A percentile compares a stretch with the other conserved stretches of the same genome.
These are phyloP conservation scores for Stichopus chloronotus DNA, from an alignment of 35 echinoderm and acorn worm genomes.

Conservation along the genomic window DNA sequence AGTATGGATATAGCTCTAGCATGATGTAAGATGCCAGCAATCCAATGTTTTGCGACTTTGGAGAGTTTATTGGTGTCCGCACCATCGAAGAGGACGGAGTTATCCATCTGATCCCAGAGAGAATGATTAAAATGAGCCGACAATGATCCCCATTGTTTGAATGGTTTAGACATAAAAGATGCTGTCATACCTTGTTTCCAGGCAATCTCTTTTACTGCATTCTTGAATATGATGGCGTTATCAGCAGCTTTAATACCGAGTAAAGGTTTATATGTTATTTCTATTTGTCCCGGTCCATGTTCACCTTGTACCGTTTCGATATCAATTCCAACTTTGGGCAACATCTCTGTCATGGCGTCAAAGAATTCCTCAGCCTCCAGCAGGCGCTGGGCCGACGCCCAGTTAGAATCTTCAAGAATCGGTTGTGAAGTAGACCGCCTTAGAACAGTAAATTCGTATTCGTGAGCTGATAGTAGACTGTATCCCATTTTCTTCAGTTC, in stretches of 20 bases:
- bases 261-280: conserved; percentile 75
- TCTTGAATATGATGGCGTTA: conserved; percentile 73
- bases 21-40: conserved; percentile 69
- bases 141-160: conserved; percentile 9
- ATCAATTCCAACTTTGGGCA: conserved; percentile 66
- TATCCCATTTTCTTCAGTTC: conserved; percentile 70
- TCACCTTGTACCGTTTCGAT: conserved; percentile 72
- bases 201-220: conserved; percentile 77
- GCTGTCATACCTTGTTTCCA: conserved; percentile 60
- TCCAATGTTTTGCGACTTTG: conserved; percentile 65
- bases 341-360: conserved; percentile 21
- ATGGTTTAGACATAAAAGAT: conserved; percentile 79
- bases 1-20: conserved; percentile 55
- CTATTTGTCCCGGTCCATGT: conserved; percentile 66
- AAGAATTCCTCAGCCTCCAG: conserved; percentile 46
- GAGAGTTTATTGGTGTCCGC: conserved; percentile 52
- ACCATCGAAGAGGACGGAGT: conserved; percentile 66
- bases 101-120: conserved; percentile 70
- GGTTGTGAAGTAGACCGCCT: conserved; percentile 55
- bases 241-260: conserved; percentile 79
- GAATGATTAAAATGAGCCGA: conserved; percentile 77
- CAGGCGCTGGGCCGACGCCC: conserved; percentile 37
- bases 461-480: conserved; percentile 68
- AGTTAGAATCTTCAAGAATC: conserved; percentile 30
- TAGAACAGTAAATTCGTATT: conserved; percentile 73